Conservation (phyloP, 2,797 vertebrate species). For the Diceros bicornis region DNA sequence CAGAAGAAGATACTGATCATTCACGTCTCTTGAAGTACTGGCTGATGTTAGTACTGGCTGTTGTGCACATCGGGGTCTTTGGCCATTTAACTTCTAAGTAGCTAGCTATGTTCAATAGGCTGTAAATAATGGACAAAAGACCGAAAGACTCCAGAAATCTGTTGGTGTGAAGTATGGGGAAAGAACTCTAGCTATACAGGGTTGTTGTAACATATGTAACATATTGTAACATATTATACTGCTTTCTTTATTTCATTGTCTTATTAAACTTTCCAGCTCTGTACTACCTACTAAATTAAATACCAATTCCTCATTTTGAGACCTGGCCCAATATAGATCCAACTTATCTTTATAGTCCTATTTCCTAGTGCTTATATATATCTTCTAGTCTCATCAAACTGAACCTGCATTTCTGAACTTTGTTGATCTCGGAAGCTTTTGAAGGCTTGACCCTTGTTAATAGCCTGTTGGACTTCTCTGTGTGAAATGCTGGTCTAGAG, state of each 20-base stretch:
- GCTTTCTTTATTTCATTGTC: neutral
- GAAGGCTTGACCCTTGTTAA: conserved; percentile 29
- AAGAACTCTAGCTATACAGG: neutral
- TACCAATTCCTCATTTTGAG: neutral
- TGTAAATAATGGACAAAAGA: neutral
- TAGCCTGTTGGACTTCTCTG: neutral
- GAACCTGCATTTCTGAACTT: neutral
- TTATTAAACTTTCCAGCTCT: neutral
- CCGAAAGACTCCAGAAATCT: neutral
- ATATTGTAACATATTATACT: neutral
- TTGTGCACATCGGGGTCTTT: neutral
- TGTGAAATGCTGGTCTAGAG: conserved; percentile 28
- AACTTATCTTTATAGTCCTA: neutral
- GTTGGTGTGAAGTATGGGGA: neutral
- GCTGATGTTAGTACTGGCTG: neutral
- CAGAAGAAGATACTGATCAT: neutral
- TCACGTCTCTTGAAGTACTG: neutral
- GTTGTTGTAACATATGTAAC: neutral
- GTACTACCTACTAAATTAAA: neutral
- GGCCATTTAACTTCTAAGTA: neutral
- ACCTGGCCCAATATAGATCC: neutral
- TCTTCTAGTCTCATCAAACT: neutral
- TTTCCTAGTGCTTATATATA: neutral
- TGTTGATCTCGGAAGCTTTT: neutral
- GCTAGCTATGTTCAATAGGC: neutral